Evolutionary conservation across 1,140 invertebrate genomes (phyloP), one percentile per base, ranked within the genome.

Genomic region (Stenopsyche tienmushanensis): DNA sequence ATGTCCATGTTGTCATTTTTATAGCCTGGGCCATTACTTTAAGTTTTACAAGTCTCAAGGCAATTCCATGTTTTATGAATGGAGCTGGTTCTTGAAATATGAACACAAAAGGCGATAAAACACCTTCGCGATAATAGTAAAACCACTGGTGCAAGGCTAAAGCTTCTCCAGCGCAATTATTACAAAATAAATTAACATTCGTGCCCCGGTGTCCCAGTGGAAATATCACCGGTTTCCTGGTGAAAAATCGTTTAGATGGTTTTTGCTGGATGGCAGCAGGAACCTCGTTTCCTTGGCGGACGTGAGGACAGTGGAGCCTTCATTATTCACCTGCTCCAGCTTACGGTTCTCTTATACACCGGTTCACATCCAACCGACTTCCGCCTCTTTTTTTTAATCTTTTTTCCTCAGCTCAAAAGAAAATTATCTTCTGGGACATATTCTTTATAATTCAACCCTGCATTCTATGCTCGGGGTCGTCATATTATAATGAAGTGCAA

Each of bases 261-360:
- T 54, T 58, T 57, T 58, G 24, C 21, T 34, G 13, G 29, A 7
- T 13, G 29, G 29, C 29, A 34, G 55, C 34, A n/a, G 23, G 21
- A 42, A 45, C 34, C 39, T 58, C 55, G 55, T 58, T 58, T 58
- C 55, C 55, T 42, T n/a, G 15, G 10, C 18, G 39, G 34, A 23
- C 18, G 39, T 39, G 29, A 58, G 55, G 55, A 58, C 55, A 54
- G 20, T 29, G 52, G 23, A 29, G 13, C 39, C 55, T 58, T 58
- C 55, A 58, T 58, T 58, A 58, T 58, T 58, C 55, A 58, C 55
- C 55, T 45, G 41, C 55, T 45, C 24, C 55, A 13, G 21, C 25
- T 13, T 1, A 29, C 24, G 10, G 25, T 3, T n/a, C n/a, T n/a
- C n/a, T n/a, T n/a, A n/a, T n/a, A 13, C 29, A 34, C 29, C 29